Evolutionary conservation across 2,113 vertebrate species (phyloP).

Genomic region (Danionella cerebrum): DNA sequence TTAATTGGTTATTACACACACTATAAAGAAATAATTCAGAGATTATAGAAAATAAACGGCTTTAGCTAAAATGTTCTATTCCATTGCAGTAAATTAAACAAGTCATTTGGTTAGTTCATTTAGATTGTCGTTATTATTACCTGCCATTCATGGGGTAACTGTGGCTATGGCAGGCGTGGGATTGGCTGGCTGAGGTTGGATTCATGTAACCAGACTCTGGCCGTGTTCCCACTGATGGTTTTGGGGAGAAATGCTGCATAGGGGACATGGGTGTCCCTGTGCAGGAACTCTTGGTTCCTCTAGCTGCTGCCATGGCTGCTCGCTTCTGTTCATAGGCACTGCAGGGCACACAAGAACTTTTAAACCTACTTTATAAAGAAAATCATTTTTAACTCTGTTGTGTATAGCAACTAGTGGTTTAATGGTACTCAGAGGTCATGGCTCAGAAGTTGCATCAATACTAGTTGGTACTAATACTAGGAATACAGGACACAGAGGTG

Average conservation of each 20-base stretch:
- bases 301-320: conserved; percentile 53
- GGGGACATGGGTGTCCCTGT: conserved; percentile 72
- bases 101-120: no score
- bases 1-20: not conserved
- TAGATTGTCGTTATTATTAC: conserved; percentile 26
- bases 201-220: conserved; percentile 78
- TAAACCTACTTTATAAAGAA: no score
- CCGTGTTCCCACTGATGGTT: conserved; percentile 62
- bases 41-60: no score
- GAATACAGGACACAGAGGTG: no score
- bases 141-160: conserved; percentile 70
- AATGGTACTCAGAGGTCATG: no score
- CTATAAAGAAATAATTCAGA: no score
- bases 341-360: conserved; percentile 15
- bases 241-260: conserved; percentile 75
- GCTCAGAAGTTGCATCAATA: no score
- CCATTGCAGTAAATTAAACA: no score
- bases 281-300: conserved; percentile 71
- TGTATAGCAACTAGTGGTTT: no score
- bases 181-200: conserved; percentile 62
- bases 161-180: conserved; percentile 74
- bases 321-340: conserved; percentile 88
- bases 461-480: no score
- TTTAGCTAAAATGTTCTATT: no score
- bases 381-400: no score